Base-by-base conservation (phyloP, 92 coral and sea anemone genomes). In the Hydrozoanthus gracilis region DNA sequence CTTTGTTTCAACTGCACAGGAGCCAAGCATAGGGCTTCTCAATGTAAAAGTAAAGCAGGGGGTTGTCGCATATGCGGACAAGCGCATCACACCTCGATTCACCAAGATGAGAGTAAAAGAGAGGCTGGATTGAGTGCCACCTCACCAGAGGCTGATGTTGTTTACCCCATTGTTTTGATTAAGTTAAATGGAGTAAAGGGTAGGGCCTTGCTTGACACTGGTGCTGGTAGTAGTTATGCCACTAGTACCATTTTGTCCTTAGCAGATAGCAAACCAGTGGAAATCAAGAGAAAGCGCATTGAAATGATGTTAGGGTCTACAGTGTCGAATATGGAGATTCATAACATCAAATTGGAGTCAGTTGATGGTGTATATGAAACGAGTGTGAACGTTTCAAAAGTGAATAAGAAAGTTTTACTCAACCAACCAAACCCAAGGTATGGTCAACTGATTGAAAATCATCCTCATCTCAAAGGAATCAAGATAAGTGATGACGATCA, bases 381-480 rank as follows among this genome's bases (percentile, higher is more conserved):
- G 52, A 68, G 87, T 64, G 76, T 86, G 52, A 74, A 78, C 70
- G 93, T 82, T 18, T 87, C 90, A 51, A 86, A 86, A 64, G 89
- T 90, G 46, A 76, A 80, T 62, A 86, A 90, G 39, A 82, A 67
- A 44, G 85, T 74, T 46, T 15, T 74, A 12, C 27, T 74, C 60
- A 74, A 74, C 78, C 78, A 87, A 44, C 72, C 88, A 18, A 71
- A 87, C 46, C 89, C 91, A 3, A 78, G 54, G 74, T 91, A 87
- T 84, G 78, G 55, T 44, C 71, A 87, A 44, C 45, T 87, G 10
- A 67, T 83, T 17, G 56, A 75, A 17, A 66, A 78, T 17, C 78
- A 87, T 71, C 61, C 88, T 51, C 93, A 90, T 55, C 82, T 84
- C 70, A 74, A 77, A 73, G 90, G 84, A 49, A 86, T 90, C 70